Evolutionary conservation across 2,113 vertebrate genomes (phyloP), one percentile per base, ranked within the genome.

Genomic region (Ictalurus punctatus): DNA sequence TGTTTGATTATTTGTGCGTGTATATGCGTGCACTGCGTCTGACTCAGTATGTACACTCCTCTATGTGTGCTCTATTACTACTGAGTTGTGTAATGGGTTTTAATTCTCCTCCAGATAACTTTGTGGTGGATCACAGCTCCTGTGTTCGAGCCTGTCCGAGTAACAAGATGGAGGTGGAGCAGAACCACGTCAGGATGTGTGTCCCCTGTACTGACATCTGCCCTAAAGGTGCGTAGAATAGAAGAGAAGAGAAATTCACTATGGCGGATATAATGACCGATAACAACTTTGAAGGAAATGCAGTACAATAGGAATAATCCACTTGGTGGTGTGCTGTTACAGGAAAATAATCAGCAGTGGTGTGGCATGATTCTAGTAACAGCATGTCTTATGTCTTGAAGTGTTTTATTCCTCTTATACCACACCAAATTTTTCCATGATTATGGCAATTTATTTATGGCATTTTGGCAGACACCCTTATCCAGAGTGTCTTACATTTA

Each of bases 91-190:
- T n/a, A 79, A 30, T 82, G 48, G 14, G 25, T 16, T 82, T 82
- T 71, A 88, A n/a, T 52, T 78, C 30, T 34, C 79, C 30, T 92
- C 34, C 93, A 99, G 98, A 99, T 93, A 99, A 99, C 91, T 99
- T 99, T 90, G 98, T 99, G 94, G 98, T 99, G 71, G 98, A 99
- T 94, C 97, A 98, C 92, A 99, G 97, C 93, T 99, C 98, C 27
- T 99, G 98, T 84, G 98, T 99, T 10, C 95, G 98, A 91, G 98
- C 98, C 0, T 99, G 98, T 89, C 98, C 98, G 0, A 99, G 98
- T 94, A 99, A 98, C 94, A 99, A 99, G 95, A 99, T 99, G 98
- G 98, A 99, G 86, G 96, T 99, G 82, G 98, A 99, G 94, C 97
- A 99, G 95, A 99, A 98, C 89, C 97, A 97, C 0, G 96, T 98